Evolutionary conservation across 2,888 invertebrate genomes (phyloP).

Genomic region (Salpingus planirostris): DNA sequence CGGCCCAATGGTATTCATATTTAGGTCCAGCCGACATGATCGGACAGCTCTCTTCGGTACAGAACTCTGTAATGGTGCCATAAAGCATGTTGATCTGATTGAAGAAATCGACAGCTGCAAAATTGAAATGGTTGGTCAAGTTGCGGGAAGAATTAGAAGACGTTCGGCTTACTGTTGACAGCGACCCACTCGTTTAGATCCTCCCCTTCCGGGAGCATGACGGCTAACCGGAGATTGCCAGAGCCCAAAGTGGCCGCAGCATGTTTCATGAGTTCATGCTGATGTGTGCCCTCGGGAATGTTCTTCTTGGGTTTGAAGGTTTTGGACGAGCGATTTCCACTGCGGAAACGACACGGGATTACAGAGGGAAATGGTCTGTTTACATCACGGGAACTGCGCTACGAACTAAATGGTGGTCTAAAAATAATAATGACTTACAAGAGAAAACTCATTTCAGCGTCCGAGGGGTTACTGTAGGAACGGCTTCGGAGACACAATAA

Average conservation of each 20-base stretch:
- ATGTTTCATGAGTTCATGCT: slow-evolving; percentile 98
- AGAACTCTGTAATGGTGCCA: slow-evolving; percentile 99
- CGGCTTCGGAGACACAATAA: too few species aligned
- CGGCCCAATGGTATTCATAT: slow-evolving; percentile 99
- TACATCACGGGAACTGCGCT: too few species aligned
- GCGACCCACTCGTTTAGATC: slow-evolving; percentile 99
- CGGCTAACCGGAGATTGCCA: slow-evolving; percentile 91
- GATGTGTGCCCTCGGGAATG: slow-evolving; percentile 96
- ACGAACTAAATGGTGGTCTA: too few species aligned
- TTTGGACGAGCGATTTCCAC: slow-evolving; percentile 86
- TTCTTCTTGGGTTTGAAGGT: slow-evolving; percentile 99
- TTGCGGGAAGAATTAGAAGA: slow-evolving; percentile 20
- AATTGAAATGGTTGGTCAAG: slow-evolving; percentile 6
- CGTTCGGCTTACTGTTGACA: slow-evolving; percentile 97
- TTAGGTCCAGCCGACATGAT: slow-evolving; percentile 99
- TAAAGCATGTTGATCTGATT: slow-evolving; percentile 99
- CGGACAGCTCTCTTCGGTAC: slow-evolving; percentile 92
- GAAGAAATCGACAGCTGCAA: slow-evolving; percentile 96
- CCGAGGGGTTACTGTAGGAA: slow-evolving; percentile 1
- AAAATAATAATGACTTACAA: slow-evolving; percentile 5
- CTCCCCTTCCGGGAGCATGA: slow-evolving; percentile 96
- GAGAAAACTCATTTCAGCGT: slow-evolving; percentile 9
- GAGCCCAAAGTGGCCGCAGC: slow-evolving; percentile 97
- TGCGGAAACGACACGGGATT: slow-evolving; percentile 31
- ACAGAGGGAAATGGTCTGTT: not conserved